A percentile compares a stretch with the other conserved stretches of the same genome.
phyloP scores from a whole-genome alignment of 2,888 invertebrate species.

The Dasysyrphus albostriatus region DNA sequence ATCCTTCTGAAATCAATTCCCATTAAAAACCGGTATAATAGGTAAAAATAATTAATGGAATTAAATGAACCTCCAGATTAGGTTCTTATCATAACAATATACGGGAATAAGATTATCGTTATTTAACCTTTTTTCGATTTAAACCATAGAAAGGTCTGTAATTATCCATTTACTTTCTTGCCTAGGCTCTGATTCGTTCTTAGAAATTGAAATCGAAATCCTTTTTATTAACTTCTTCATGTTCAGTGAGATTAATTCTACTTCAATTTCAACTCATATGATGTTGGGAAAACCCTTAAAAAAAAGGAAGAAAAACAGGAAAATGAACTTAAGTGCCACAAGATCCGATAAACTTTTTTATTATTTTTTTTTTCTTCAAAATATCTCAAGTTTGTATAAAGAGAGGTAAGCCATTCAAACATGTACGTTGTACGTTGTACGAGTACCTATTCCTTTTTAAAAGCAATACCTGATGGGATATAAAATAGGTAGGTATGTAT shows the following conservation, averaged over 20 bases:
- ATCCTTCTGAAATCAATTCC: neutral
- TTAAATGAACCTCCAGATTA: neutral
- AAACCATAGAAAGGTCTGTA: conserved; percentile 11
- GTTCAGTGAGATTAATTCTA: conserved; percentile 25
- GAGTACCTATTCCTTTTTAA: neutral
- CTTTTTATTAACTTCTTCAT: conserved; percentile 16
- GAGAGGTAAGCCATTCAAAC: neutral
- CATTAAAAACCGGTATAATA: neutral
- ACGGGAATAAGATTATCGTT: neutral
- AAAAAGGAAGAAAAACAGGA: neutral
- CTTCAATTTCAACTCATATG: conserved; percentile 58
- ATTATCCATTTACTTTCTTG: conserved; percentile 10
- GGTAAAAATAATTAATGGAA: neutral
- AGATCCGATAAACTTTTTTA: conserved; percentile 23
- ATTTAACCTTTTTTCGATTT: conserved; percentile 10
- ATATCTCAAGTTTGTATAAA: neutral
- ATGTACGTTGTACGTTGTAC: neutral
- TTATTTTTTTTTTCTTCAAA: neutral
- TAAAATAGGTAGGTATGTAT: no score
- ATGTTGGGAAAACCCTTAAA: conserved; percentile 1
- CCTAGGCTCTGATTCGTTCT: no score
- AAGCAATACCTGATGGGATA: conserved; percentile 1
- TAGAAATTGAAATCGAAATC: conserved; percentile 19
- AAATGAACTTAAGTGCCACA: conserved; percentile 25
- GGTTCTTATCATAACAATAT: conserved; percentile 10